Evolutionary conservation across 1,140 invertebrate species (phyloP).

Genomic region (Liolophura sinensis): DNA sequence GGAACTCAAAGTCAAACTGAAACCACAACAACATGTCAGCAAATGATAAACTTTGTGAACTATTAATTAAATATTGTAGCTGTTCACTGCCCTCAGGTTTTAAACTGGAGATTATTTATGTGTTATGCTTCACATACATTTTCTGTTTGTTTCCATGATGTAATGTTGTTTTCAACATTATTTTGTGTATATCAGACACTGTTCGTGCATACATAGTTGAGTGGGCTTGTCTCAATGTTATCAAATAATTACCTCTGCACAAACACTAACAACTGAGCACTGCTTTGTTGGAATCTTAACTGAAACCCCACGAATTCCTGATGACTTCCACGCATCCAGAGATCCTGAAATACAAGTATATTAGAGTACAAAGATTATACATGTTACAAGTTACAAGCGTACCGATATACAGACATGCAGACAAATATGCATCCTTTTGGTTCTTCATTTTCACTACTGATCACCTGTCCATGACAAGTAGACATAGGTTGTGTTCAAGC

Average conservation of each 20-base stretch:
- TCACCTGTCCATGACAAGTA: too few relatives aligned
- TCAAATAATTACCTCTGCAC: constrained; percentile 67
- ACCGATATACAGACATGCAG: too few relatives aligned
- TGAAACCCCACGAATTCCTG: constrained; percentile 77
- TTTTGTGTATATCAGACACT: constrained; percentile 1
- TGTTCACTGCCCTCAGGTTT: too few relatives aligned
- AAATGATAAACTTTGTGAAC: not conserved
- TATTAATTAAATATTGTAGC: too few relatives aligned
- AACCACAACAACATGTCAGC: constrained; percentile 21
- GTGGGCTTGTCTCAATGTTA: not conserved
- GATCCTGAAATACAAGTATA: not conserved
- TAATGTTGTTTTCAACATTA: not conserved
- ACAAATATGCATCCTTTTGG: too few relatives aligned
- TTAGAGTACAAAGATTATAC: not conserved
- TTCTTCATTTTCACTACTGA: too few relatives aligned
- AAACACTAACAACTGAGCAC: constrained; percentile 75
- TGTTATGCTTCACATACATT: too few relatives aligned
- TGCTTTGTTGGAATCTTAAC: constrained; percentile 75
- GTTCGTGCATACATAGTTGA: constrained; percentile 2
- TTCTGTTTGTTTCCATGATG: too few relatives aligned
- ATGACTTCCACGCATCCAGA: constrained; percentile 65
- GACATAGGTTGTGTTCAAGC: too few relatives aligned
- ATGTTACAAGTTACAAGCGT: not conserved
- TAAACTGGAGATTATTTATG: too few relatives aligned
- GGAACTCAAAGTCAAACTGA: constrained; percentile 81